Percentiles rank a stretch among this genome's conserved stretches.
Conservation (phyloP, 2,113 vertebrate genomes). For the Cettia cetti region DNA sequence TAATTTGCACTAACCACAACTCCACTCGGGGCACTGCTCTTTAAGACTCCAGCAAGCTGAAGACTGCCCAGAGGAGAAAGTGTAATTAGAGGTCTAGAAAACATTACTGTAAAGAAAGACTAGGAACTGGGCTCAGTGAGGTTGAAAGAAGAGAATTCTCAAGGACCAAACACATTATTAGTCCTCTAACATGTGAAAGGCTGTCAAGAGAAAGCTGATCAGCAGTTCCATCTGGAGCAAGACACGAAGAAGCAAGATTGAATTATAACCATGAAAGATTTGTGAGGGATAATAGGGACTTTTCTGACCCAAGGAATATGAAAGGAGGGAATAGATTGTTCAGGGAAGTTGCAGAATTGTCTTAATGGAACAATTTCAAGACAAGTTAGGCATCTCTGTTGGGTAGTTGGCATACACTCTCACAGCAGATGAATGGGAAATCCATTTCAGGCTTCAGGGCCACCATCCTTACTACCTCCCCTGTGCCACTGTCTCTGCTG, state of each 20-base stretch:
- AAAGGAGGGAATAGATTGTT: background rate
- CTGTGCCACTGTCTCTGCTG: background rate
- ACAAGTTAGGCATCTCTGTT: background rate
- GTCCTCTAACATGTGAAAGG: background rate
- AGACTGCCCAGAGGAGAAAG: background rate
- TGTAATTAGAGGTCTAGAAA: background rate
- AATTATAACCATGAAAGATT: background rate
- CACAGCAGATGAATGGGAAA: background rate
- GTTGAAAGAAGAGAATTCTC: background rate
- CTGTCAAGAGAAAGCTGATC: background rate
- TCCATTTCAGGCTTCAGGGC: fast-evolving
- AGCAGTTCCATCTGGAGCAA: background rate
- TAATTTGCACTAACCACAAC: background rate
- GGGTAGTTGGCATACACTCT: background rate
- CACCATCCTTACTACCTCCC: background rate
- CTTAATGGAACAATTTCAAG: background rate
- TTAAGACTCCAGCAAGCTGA: background rate
- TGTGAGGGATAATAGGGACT: background rate
- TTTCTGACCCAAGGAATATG: background rate
- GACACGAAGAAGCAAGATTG: background rate
- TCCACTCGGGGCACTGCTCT: background rate
- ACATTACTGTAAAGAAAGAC: background rate
- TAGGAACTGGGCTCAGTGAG: background rate
- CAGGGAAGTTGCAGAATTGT: background rate
- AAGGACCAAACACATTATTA: background rate